A percentile compares a stretch with the other conserved stretches of the same genome.
phyloP scores from a whole-genome alignment of 2,113 vertebrate genomes.

The Lipotes vexillifer region DNA sequence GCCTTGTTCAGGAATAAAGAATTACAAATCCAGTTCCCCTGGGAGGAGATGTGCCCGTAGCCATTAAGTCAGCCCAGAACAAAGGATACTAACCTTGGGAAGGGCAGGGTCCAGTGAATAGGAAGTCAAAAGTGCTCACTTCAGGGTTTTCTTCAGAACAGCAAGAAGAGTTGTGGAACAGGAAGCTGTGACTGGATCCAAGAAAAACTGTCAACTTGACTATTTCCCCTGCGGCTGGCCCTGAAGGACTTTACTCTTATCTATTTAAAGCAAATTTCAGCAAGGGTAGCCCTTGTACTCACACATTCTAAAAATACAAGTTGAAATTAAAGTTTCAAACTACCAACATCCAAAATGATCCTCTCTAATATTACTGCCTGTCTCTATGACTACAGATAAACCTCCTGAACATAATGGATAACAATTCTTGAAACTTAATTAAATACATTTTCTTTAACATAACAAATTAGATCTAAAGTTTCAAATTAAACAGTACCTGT shows the following conservation, averaged over 20 bases:
- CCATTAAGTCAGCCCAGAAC: not conserved
- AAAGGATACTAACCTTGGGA: not conserved
- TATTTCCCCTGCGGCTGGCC: not conserved
- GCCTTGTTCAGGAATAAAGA: not conserved
- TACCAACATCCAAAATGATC: not conserved
- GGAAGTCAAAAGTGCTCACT: not conserved
- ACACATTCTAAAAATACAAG: not conserved
- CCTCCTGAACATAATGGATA: not conserved
- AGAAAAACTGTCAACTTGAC: not conserved
- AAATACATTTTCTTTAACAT: conserved; percentile 41
- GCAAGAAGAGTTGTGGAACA: not conserved
- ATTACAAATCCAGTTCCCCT: not conserved
- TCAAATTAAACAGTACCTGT: conserved; percentile 4
- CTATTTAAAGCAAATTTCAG: not conserved
- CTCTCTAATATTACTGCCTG: not conserved
- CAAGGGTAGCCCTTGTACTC: not conserved
- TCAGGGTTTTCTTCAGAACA: not conserved
- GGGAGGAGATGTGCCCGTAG: not conserved
- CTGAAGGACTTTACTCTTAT: not conserved
- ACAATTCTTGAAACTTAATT: not conserved
- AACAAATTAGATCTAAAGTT: conserved; percentile 43
- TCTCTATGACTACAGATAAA: conserved; percentile 24
- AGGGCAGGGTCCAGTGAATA: not conserved
- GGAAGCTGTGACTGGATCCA: not conserved
- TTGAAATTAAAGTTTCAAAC: conserved; percentile 31